Conservation (phyloP, 1,140 invertebrate species). For the Tetragonula clypearis region DNA sequence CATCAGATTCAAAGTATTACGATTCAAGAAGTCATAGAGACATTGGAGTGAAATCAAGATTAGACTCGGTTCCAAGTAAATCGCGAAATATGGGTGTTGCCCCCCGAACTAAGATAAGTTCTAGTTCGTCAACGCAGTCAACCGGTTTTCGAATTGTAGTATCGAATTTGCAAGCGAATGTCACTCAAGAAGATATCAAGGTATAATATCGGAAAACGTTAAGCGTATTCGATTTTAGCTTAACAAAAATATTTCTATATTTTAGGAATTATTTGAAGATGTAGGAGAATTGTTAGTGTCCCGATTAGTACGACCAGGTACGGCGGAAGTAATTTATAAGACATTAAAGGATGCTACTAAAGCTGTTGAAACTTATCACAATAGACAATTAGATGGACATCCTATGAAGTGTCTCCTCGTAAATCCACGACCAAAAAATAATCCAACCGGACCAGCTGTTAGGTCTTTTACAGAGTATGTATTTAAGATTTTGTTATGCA, state of each 20-base stretch:
- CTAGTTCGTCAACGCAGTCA: slow-evolving; percentile 73
- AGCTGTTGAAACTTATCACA: slow-evolving; percentile 95
- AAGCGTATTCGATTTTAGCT: not conserved
- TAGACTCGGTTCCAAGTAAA: slow-evolving; percentile 80
- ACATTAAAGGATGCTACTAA: slow-evolving; percentile 91
- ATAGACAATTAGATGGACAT: slow-evolving; percentile 92
- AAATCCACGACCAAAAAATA: slow-evolving; percentile 86
- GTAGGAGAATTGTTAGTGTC: slow-evolving; percentile 93
- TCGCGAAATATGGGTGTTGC: slow-evolving; percentile 81
- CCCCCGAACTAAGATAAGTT: slow-evolving; percentile 80
- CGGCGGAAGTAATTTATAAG: slow-evolving; percentile 95
- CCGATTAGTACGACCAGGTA: slow-evolving; percentile 91
- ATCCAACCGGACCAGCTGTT: slow-evolving; percentile 82
- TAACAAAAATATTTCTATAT: slow-evolving; percentile 5
- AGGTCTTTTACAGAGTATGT: slow-evolving; percentile 77
- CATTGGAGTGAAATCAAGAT: slow-evolving; percentile 79
- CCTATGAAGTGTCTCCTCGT: slow-evolving; percentile 91
- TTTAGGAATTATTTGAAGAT: slow-evolving; percentile 94
- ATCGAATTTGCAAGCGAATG: slow-evolving; percentile 92
- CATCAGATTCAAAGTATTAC: slow-evolving; percentile 78
- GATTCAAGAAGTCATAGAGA: slow-evolving; percentile 73
- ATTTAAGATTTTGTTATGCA: not conserved
- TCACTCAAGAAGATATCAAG: slow-evolving; percentile 94
- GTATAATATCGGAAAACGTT: slow-evolving; percentile 78
- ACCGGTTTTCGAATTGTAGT: slow-evolving; percentile 91